Conservation (phyloP, 2,888 invertebrate species). For the Parelbella ahira region DNA sequence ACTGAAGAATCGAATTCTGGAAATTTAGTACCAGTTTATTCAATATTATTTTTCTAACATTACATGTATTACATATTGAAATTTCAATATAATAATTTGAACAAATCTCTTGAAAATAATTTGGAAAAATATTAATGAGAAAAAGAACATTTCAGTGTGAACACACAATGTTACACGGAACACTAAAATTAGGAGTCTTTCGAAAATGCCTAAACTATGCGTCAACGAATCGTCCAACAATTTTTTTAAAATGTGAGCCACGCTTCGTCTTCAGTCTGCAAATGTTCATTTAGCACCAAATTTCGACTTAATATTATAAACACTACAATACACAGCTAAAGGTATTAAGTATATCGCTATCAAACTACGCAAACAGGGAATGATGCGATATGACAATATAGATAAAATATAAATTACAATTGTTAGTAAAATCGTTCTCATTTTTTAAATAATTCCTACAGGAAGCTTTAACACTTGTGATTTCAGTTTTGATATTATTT, state of each 20-base stretch:
- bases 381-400: slow-evolving; percentile 58
- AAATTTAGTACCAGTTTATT: no score
- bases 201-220: slow-evolving; percentile 10
- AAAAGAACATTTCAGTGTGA: slow-evolving; percentile 1
- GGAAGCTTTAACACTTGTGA: slow-evolving; percentile 7
- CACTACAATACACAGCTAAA: slow-evolving; percentile 44
- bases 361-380: slow-evolving; percentile 65
- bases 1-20: no score
- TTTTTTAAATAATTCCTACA: slow-evolving; percentile 8
- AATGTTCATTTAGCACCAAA: slow-evolving; percentile 65
- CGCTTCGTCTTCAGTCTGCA: slow-evolving; percentile 59
- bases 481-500: no score
- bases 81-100: no score
- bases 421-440: slow-evolving; percentile 18
- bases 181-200: no score
- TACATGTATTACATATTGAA: no score
- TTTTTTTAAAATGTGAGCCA: slow-evolving; percentile 55
- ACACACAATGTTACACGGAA: no score
- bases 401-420: slow-evolving; percentile 33
- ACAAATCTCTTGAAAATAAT: no score
- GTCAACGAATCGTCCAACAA: slow-evolving; percentile 23
- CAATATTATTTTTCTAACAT: no score
- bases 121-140: background rate
- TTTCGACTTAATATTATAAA: slow-evolving; percentile 52
- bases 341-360: slow-evolving; percentile 63